Evolutionary conservation across 2,888 invertebrate genomes (phyloP).

Genomic region (Pediacus dermestoides): DNA sequence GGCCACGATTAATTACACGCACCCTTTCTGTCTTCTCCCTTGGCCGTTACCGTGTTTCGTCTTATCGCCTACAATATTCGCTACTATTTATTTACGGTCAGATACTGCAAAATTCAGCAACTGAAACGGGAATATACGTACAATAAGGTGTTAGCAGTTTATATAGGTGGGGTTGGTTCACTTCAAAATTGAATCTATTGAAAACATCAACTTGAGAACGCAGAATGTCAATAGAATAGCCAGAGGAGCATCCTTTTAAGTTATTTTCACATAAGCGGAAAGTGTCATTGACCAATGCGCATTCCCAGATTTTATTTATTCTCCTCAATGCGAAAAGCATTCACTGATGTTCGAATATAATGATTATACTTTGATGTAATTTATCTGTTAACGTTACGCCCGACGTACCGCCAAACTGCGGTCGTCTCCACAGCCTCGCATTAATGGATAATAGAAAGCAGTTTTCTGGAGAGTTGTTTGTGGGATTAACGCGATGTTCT

Average conservation of each 20-base stretch:
- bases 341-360: too few relatives aligned
- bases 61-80: constrained; percentile 3
- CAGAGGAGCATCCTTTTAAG: constrained; percentile 19
- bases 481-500: constrained; percentile 17
- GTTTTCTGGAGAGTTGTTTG: constrained; percentile 20
- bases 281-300: constrained; percentile 7
- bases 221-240: constrained; percentile 27
- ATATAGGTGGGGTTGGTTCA: constrained; percentile 15
- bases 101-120: too few relatives aligned
- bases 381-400: constrained; percentile 18
- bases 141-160: too few relatives aligned
- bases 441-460: constrained; percentile 21
- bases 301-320: constrained; percentile 4
- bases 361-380: constrained; percentile 11
- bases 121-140: too few relatives aligned
- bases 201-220: constrained; percentile 29
- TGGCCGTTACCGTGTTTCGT: constrained; percentile 2
- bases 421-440: constrained; percentile 16
- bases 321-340: not conserved
- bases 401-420: constrained; percentile 5
- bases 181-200: constrained; percentile 32
- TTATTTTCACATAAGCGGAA: constrained; percentile 22
- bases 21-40: constrained; percentile 18
- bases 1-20: constrained; percentile 31
- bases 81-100: constrained; percentile 4